A percentile compares a stretch with the other conserved stretches of the same genome.
Conservation (phyloP, 2,797 vertebrate species). For the Notamacropus eugenii region DNA sequence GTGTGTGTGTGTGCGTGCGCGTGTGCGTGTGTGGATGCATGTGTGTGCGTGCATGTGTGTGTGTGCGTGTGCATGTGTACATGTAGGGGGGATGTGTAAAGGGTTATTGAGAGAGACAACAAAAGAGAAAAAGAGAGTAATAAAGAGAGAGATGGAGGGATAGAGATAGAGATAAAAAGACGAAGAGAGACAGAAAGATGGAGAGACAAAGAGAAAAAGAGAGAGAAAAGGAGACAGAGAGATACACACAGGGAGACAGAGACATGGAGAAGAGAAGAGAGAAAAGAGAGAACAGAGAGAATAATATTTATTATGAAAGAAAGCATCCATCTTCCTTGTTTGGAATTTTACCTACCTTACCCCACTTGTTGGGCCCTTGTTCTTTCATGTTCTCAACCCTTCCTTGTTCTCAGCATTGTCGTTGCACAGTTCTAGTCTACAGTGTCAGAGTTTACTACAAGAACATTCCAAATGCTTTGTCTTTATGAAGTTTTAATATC, state of each 20-base stretch:
- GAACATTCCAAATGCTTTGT: not conserved
- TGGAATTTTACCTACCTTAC: not conserved
- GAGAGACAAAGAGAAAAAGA: not conserved
- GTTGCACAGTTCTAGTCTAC: not conserved
- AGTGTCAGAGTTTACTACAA: not conserved
- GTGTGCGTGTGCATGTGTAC: not conserved
- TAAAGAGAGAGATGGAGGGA: too few species aligned
- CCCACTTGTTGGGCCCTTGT: not conserved
- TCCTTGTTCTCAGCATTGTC: not conserved
- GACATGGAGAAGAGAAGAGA: not conserved
- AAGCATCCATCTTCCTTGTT: not conserved
- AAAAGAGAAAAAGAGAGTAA: not conserved
- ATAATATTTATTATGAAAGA: not conserved
- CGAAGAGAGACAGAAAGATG: not conserved
- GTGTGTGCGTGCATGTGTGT: too few species aligned
- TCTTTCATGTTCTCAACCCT: not conserved
- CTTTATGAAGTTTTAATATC: not conserved
- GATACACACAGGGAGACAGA: not conserved
- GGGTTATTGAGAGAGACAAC: not conserved
- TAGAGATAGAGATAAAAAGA: not conserved
- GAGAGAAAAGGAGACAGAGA: not conserved
- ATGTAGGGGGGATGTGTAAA: rapidly evolving
- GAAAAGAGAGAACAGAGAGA: not conserved
- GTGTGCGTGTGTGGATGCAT: not conserved
- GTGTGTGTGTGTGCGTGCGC: not conserved